Base-by-base conservation (phyloP, 1,140 invertebrate genomes). In the Drosophila bifasciata region DNA sequence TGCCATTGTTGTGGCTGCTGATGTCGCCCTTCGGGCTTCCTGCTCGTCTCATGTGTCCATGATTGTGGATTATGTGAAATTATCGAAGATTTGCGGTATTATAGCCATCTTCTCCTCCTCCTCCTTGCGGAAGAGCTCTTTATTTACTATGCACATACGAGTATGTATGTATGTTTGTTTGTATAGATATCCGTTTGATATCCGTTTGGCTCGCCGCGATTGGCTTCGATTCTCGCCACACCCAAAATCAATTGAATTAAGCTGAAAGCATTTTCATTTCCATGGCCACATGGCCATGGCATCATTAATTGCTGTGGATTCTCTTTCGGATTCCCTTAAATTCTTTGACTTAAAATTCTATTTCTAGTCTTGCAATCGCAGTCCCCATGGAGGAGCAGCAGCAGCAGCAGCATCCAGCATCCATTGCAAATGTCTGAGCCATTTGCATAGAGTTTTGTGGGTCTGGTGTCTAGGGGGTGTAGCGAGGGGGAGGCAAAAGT, bases 31-130 rank as follows among this genome's bases (percentile, higher is more conserved):
- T 11, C 49, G 32, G 51, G 28, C 16, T 32, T 16, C 36, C 49
- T 13, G 40, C 21, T 17, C 48, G 51, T 32, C 28, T 8, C 45
- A 15, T 60, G 39, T 61, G 55, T 40, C 15, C 28, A 32, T 60
- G 60, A 58, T 53, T 63, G 45, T 60, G 58, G 64, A 81, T 88
- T 88, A 81, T 77, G 68, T 75, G 64, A 88, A 75, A 86, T 86
- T 81, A 86, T 88, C 77, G 69, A 67, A 81, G 68, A 86, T 86
- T 78, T 88, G 69, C 64, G 77, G 64, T 49, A 77, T 75, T 81
- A 86, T 77, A 61, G 61, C 68, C 53, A 85, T 85, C 49, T 74
- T 70, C 70, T 58, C 70, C 70, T 70, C 63, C 74, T 63, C 58
- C 72, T 57, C 15, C n/a, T n/a, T n/a, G n/a, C n/a, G n/a, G n/a